A percentile compares a stretch with the other conserved stretches of the same genome.
Evolutionary conservation across 2,797 vertebrate genomes (phyloP).

Genomic region (Acipenser ruthenus): DNA sequence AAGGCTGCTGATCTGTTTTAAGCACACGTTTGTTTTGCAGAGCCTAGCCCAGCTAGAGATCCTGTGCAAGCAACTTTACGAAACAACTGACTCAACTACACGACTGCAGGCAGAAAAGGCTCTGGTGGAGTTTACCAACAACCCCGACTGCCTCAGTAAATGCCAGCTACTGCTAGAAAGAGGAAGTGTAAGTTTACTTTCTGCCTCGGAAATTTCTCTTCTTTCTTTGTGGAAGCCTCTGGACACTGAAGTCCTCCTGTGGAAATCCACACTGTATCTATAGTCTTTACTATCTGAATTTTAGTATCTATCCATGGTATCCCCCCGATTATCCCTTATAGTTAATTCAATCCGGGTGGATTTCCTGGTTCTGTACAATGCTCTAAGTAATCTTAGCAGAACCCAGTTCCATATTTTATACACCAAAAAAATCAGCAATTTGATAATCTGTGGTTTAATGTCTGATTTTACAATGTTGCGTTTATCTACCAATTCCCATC

Average conservation of each 20-base stretch:
- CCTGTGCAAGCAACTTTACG: constrained; percentile 98
- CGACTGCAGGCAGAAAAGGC: constrained; percentile 94
- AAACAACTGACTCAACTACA: constrained; percentile 90
- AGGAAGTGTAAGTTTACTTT: constrained; percentile 77
- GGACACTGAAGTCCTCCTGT: background rate
- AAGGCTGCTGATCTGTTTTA: no score
- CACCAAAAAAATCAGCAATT: no score
- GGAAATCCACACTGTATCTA: background rate
- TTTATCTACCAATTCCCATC: no score
- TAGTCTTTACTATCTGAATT: background rate
- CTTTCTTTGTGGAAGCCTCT: constrained; percentile 10
- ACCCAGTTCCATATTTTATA: no score
- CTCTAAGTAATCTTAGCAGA: no score
- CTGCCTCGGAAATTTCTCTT: no score
- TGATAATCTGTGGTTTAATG: no score
- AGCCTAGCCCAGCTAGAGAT: constrained; percentile 99
- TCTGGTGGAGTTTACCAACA: constrained; percentile 95
- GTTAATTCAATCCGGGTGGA: no score
- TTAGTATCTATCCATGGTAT: no score
- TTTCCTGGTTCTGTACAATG: no score
- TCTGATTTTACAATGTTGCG: no score
- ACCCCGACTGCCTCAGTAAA: constrained; percentile 93
- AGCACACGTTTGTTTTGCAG: constrained; percentile 47
- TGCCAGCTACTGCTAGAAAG: constrained; percentile 95
- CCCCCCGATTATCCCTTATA: no score